Evolutionary conservation across 2,113 vertebrate species (phyloP), one percentile per base, ranked within the genome.

Genomic region (Dermatemys mawii): DNA sequence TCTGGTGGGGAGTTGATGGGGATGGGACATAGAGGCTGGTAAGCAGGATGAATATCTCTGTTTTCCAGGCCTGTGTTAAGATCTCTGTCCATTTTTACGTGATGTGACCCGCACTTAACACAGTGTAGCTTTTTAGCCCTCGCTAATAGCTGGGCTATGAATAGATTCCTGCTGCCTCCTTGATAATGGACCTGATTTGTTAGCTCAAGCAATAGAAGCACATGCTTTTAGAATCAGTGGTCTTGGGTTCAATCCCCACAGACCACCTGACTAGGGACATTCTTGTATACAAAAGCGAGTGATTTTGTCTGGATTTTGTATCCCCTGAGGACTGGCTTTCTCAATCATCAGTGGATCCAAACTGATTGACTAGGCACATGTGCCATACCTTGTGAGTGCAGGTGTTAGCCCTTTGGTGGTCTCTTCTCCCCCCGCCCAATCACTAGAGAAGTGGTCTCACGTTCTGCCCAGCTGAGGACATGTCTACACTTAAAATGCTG

Each of bases 181-280:
- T 32, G 1, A 73, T 7, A 38, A 41, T 26, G 46, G 90, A 8
- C 35, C 92, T 60, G 24, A 6, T 82, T 44, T 3, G 6, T 1
- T 0, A 29, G 11, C 1, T 0, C 0, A 1, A 12, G 5, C 53
- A 50, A 16, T 63, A 41, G 13, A 70, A 14, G 11, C 14, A 81
- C 26, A 8, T 27, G 13, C 27, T 87, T 82, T 86, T 48, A 12
- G 41, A 88, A 29, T 5, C 1, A 0, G 1, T 80, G 0, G 0
- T 9, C 21, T 19, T 80, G 57, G 70, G 13, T 94, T 96, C 44
- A 12, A 54, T 22, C 44, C 14, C 46, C 38, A 21, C 57, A 8
- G 14, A 83, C 80, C n/a, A 38, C n/a, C 91, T 57, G 2, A 75
- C 22, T 0, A 11, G 46, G 50, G 21, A 4, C 29, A 80, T n/a